These are phyloP conservation scores for Burhinus bistriatus DNA, from an alignment of 2,113 vertebrate species.

Conservation along the genomic window DNA sequence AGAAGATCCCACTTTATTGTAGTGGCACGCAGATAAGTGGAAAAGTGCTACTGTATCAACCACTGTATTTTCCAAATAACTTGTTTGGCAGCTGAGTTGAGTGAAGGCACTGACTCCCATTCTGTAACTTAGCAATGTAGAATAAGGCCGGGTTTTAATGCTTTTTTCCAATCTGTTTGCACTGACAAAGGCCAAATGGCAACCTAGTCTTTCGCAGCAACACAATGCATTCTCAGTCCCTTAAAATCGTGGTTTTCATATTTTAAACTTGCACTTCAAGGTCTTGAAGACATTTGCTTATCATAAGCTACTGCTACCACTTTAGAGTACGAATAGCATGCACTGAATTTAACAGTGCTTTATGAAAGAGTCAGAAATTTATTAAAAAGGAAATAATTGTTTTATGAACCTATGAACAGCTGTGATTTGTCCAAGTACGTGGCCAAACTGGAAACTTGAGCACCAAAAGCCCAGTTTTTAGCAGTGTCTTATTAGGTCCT, in stretches of 20 bases:
- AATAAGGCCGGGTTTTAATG: not conserved
- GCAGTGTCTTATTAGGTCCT: not conserved
- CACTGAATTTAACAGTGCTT: not conserved
- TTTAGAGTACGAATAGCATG: rapidly evolving
- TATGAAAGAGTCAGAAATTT: not conserved
- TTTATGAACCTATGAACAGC: not conserved
- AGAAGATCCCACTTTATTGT: not conserved
- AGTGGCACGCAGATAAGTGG: rapidly evolving
- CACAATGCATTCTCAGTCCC: not conserved
- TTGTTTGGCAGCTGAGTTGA: not conserved
- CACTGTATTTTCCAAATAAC: not conserved
- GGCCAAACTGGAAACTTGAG: not conserved
- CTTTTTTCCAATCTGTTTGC: not conserved
- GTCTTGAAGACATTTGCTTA: not conserved
- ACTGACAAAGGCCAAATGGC: not conserved
- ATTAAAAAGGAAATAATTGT: not conserved
- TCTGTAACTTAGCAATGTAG: not conserved
- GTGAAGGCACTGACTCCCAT: not conserved
- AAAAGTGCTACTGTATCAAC: not conserved
- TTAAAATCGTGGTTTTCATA: rapidly evolving
- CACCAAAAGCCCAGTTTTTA: not conserved
- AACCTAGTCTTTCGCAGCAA: not conserved
- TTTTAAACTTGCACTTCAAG: not conserved
- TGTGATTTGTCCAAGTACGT: not conserved
- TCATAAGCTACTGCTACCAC: not conserved